Conservation (phyloP, 2,888 invertebrate genomes). For the Neoitamus cyanurus region DNA sequence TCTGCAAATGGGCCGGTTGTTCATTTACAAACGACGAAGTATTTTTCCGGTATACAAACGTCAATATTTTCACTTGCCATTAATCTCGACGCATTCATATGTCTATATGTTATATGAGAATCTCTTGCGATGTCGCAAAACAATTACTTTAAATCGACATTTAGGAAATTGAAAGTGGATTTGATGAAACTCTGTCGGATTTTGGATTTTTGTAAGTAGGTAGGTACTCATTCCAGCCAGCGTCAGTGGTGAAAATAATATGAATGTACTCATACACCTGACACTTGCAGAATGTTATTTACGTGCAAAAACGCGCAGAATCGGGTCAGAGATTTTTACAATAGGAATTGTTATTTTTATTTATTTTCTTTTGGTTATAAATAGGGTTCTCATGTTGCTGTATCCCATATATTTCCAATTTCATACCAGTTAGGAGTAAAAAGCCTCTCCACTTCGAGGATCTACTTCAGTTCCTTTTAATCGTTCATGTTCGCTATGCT, state of each 20-base stretch:
- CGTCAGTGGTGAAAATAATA: background rate
- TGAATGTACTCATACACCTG: background rate
- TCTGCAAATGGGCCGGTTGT: background rate
- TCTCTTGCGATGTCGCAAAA: background rate
- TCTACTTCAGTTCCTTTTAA: too few relatives aligned
- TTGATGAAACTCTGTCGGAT: background rate
- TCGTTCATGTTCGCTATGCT: too few relatives aligned
- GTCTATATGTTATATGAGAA: too few relatives aligned
- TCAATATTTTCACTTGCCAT: background rate
- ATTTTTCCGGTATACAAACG: background rate
- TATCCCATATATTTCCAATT: too few relatives aligned
- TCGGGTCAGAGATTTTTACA: too few relatives aligned
- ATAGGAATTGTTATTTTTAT: too few relatives aligned
- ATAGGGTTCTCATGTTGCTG: too few relatives aligned
- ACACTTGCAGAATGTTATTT: too few relatives aligned
- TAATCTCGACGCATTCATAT: background rate
- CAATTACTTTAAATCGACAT: background rate
- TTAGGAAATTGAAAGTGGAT: background rate
- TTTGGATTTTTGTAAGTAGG: background rate
- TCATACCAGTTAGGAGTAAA: too few relatives aligned
- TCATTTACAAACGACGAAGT: background rate
- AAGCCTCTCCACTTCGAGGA: too few relatives aligned
- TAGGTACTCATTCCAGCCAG: background rate
- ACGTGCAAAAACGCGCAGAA: too few relatives aligned
- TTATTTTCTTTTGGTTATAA: too few relatives aligned